A percentile compares a stretch with the other conserved stretches of the same genome.
Conservation (phyloP, 2,113 vertebrate genomes). For the Thunnus thynnus region DNA sequence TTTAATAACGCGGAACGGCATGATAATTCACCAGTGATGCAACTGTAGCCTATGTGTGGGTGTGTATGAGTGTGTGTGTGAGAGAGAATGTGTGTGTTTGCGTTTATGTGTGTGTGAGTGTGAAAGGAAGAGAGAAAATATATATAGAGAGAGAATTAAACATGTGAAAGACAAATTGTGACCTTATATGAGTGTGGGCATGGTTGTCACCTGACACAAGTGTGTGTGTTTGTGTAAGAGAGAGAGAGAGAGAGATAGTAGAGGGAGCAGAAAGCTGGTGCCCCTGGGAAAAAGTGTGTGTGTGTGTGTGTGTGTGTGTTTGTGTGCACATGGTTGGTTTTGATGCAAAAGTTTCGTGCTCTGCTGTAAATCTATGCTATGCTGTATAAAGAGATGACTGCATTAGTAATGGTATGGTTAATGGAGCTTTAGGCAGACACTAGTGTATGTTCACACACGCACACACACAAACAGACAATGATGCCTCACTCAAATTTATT, state of each 20-base stretch:
- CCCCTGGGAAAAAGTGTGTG: constrained; percentile 43
- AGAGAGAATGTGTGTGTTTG: constrained; percentile 22
- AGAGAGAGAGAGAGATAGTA: not conserved
- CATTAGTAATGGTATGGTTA: constrained; percentile 12
- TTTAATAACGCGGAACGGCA: constrained; percentile 88
- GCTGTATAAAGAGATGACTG: constrained; percentile 14
- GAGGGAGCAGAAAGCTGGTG: not conserved
- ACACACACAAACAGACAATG: not conserved
- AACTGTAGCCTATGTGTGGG: constrained; percentile 54
- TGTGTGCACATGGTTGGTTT: not conserved
- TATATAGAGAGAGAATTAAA: constrained; percentile 45
- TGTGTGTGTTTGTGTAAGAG: constrained; percentile 2
- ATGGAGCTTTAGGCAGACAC: constrained; percentile 11
- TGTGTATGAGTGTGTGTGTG: constrained; percentile 14
- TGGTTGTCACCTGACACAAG: constrained; percentile 8
- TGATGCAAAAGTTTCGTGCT: constrained; percentile 41
- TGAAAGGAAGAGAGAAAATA: constrained; percentile 18
- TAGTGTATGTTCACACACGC: not conserved
- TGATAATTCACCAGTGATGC: constrained; percentile 83
- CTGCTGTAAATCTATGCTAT: constrained; percentile 4
- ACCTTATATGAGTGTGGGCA: constrained; percentile 25
- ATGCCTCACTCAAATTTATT: not conserved
- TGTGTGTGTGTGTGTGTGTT: constrained; percentile 19
- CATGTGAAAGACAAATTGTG: constrained; percentile 49
- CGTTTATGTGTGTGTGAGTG: constrained; percentile 9